Evolutionary conservation across 2,113 vertebrate species (phyloP).

Genomic region (Abramis brama): DNA sequence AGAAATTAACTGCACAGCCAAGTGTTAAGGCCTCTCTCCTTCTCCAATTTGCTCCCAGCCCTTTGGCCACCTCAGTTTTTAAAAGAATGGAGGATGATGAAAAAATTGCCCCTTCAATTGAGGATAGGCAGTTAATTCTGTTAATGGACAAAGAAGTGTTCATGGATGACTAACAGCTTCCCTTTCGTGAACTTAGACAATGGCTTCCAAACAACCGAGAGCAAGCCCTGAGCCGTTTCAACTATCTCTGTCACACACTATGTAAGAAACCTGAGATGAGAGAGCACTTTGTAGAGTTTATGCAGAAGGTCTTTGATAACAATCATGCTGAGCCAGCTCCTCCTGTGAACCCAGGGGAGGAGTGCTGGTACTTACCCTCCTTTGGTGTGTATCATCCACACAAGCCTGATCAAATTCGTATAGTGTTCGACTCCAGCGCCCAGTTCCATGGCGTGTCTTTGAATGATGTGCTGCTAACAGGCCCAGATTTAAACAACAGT

Average conservation of each 20-base stretch:
- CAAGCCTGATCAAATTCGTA: too few relatives aligned
- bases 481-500: too few relatives aligned
- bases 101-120: background rate
- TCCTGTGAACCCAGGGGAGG: background rate
- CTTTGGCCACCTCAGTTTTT: background rate
- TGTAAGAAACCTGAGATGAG: background rate
- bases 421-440: too few relatives aligned
- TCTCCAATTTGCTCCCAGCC: background rate
- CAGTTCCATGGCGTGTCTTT: too few relatives aligned
- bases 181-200: background rate
- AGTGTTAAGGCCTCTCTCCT: background rate
- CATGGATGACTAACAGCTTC: background rate
- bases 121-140: background rate
- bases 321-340: background rate
- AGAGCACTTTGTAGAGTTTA: background rate
- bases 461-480: too few relatives aligned
- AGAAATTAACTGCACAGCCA: background rate
- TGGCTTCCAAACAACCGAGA: background rate
- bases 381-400: too few relatives aligned
- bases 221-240: background rate
- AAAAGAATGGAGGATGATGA: background rate
- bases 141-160: background rate
- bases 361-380: constrained; percentile 8
- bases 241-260: background rate
- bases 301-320: background rate